These are phyloP conservation scores for Amphiprion percula DNA, from an alignment of 2,113 vertebrate genomes.

Conservation along the genomic window DNA sequence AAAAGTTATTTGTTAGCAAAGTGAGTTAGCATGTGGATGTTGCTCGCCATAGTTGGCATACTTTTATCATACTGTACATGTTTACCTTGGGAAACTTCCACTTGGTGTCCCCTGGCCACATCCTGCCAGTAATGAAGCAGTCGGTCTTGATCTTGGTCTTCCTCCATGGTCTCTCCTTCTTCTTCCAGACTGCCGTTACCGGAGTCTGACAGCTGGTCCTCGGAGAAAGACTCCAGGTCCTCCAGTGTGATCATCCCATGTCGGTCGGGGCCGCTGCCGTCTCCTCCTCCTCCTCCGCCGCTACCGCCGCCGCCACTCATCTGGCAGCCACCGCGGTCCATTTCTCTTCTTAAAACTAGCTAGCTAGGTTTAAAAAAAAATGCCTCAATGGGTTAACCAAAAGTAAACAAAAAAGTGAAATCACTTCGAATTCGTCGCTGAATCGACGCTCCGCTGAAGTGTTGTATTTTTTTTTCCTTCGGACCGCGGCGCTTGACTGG, in stretches of 20 bases:
- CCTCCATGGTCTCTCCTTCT: constrained; percentile 79
- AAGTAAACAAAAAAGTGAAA: not conserved
- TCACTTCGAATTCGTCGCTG: no score
- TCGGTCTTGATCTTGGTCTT: constrained; percentile 71
- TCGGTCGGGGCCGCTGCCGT: constrained; percentile 40
- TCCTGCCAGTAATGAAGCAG: constrained; percentile 91
- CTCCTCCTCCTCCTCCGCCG: constrained; percentile 16
- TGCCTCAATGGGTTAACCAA: not conserved
- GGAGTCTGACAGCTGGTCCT: constrained; percentile 84
- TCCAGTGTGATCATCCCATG: constrained; percentile 88
- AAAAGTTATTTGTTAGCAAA: not conserved
- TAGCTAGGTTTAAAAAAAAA: not conserved
- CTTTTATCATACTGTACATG: not conserved
- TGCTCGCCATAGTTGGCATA: not conserved
- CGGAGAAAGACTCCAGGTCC: constrained; percentile 87
- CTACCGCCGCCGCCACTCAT: constrained; percentile 78
- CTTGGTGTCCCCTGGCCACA: constrained; percentile 89
- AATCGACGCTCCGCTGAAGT: not conserved
- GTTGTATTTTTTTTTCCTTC: not conserved
- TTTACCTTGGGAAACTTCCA: constrained; percentile 90
- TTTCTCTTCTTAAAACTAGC: constrained; percentile 28
- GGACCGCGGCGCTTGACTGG: not conserved
- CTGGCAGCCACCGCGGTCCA: constrained; percentile 87
- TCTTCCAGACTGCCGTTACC: constrained; percentile 83
- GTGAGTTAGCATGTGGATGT: not conserved